Conservation (phyloP, 1,140 invertebrate species). For the Aricia agestis region DNA sequence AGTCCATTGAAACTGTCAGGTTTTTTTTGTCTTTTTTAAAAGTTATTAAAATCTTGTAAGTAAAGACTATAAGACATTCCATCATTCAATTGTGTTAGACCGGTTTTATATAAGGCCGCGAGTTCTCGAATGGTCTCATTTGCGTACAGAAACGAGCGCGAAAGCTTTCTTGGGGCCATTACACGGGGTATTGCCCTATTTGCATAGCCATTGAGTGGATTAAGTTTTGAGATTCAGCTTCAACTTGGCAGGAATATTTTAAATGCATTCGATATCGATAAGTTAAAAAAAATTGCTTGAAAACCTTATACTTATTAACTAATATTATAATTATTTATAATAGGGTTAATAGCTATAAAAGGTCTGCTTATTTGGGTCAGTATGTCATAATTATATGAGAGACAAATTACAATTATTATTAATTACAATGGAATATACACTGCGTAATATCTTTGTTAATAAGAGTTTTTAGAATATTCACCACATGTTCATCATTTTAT, state of each 20-base stretch:
- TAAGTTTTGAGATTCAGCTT: constrained; percentile 19
- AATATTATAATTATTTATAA: too few relatives aligned
- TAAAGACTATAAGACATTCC: neutral
- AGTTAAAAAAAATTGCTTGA: neutral
- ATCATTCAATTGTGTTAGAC: constrained; percentile 1
- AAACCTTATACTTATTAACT: too few relatives aligned
- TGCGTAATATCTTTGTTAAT: too few relatives aligned
- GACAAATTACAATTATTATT: too few relatives aligned
- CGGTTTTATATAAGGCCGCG: constrained; percentile 11
- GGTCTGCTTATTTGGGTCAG: too few relatives aligned
- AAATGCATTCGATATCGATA: neutral
- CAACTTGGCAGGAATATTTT: constrained; percentile 13
- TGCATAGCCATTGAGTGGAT: constrained; percentile 25
- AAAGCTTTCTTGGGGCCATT: constrained; percentile 22
- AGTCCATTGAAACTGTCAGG: too few relatives aligned
- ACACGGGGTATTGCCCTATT: constrained; percentile 19
- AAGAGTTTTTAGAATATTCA: too few relatives aligned
- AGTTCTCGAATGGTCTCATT: constrained; percentile 11
- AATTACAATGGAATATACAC: too few relatives aligned
- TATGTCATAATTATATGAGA: too few relatives aligned
- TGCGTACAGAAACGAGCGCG: constrained; percentile 1
- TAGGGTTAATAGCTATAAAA: too few relatives aligned
- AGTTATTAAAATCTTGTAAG: neutral
- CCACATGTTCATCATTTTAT: too few relatives aligned
- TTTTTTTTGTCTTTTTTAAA: too few relatives aligned